Evolutionary conservation across 2,888 invertebrate genomes (phyloP), one percentile per base, ranked within the genome.

Genomic region (Blera fallax): DNA sequence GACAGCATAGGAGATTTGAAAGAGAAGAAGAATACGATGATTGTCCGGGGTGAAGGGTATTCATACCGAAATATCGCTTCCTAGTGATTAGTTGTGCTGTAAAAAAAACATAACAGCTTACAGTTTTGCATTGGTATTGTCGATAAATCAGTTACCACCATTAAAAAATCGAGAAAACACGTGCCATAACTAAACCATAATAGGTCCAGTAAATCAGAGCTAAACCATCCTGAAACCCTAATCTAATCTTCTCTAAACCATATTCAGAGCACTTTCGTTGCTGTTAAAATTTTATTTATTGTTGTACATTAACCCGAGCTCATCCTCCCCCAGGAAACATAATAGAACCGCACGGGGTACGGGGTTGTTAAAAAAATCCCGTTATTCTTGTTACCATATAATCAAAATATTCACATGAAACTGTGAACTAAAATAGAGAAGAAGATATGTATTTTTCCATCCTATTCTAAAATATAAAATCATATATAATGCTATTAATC

Each of bases 401-500:
- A 45, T 60, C 52, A 50, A 60, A 40, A 14, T 14, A 45, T 52
- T 70, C 54, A 21, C 54, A 70, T 37, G 27, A 78, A 54, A 70
- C 62, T 58, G 24, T 37, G 7, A 32, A 50, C 14, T n/a, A 21
- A 10, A 40, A 29, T 18, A 29, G 45, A 64, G 32, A n/a, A 37
- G 37, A 16, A 16, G 6, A 5, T 32, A 32, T 32, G 4, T n/a
- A 67, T 50, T 65, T 58, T 56, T 40, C 32, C 29, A 50, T 65
- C 48, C 43, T 24, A 29, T 37, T 58, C 58, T 50, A 58, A 65
- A 65, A 65, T 60, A 58, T 43, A 50, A 52, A 50, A 56, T 77
- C 69, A 77, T 69, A 69, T 69, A 80, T 74, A 52, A 74, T 60
- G 40, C 67, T 52, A 60, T 80, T 80, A 80, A 74, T 80, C 74